phyloP scores from a whole-genome alignment of 2,797 vertebrate species.

The Smutsia gigantea region DNA sequence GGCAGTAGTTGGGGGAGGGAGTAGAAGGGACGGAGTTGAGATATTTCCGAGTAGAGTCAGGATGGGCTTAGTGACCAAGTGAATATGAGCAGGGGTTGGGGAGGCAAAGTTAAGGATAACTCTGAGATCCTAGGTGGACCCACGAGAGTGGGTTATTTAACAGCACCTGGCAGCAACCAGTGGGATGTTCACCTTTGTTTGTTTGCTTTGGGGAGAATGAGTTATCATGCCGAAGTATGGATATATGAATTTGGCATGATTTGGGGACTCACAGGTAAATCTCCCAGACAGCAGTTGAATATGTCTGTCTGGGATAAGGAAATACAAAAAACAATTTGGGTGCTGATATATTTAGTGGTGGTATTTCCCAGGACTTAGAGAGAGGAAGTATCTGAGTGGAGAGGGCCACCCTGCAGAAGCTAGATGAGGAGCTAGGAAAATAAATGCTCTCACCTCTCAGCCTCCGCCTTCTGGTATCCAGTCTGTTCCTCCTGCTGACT shows the following conservation, averaged over 20 bases:
- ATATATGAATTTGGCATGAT: background rate
- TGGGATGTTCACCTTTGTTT: background rate
- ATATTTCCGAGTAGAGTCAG: background rate
- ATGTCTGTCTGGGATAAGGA: background rate
- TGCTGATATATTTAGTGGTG: background rate
- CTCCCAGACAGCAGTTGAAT: background rate
- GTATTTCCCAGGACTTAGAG: background rate
- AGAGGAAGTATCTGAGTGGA: background rate
- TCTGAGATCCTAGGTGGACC: background rate
- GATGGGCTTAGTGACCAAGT: background rate
- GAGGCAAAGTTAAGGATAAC: background rate
- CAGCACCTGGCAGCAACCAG: background rate
- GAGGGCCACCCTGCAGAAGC: background rate
- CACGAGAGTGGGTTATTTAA: background rate
- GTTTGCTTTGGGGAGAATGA: background rate
- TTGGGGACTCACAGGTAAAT: background rate
- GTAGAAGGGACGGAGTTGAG: background rate
- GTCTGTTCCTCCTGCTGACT: background rate
- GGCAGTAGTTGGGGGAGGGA: background rate
- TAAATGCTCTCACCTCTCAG: background rate
- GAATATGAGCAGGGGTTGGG: background rate
- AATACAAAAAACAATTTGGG: background rate
- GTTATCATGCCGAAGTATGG: background rate
- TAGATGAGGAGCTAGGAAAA: background rate
- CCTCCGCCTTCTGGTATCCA: background rate